Percentiles rank a stretch among this genome's conserved stretches.
phyloP scores from a whole-genome alignment of 2,797 vertebrate species.

The Sciurus vulgaris region DNA sequence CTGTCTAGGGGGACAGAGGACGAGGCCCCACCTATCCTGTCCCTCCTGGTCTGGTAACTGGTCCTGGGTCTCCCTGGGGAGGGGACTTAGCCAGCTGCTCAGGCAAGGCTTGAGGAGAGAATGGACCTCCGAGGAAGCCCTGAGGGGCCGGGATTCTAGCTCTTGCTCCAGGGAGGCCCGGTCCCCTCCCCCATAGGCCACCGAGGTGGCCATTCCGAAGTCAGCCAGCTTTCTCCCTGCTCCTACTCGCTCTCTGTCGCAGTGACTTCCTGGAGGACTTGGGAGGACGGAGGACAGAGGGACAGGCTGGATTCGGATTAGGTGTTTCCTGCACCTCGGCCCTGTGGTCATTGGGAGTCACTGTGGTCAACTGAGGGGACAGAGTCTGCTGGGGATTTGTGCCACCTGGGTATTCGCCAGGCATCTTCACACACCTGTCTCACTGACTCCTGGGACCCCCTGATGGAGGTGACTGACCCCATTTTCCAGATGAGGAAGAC shows the following conservation, averaged over 20 bases:
- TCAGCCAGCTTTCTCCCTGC: neutral
- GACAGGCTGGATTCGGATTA: neutral
- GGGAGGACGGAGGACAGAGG: neutral
- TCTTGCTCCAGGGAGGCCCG: neutral
- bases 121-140: neutral
- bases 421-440: neutral
- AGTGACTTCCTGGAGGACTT: neutral
- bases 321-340: neutral
- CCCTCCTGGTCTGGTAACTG: neutral
- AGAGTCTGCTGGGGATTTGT: fast-evolving
- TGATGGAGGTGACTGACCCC: too few species aligned
- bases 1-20: neutral
- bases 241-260: neutral
- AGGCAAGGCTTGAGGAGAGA: neutral
- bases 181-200: neutral
- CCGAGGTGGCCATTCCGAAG: neutral
- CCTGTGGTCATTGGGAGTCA: neutral
- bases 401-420: neutral
- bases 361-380: neutral
- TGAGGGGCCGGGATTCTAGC: fast-evolving
- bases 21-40: neutral
- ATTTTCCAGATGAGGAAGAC: neutral
- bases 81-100: neutral
- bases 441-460: neutral
- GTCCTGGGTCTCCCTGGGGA: neutral